phyloP scores from a whole-genome alignment of 2,113 vertebrate species.

The Aphyosemion australe region DNA sequence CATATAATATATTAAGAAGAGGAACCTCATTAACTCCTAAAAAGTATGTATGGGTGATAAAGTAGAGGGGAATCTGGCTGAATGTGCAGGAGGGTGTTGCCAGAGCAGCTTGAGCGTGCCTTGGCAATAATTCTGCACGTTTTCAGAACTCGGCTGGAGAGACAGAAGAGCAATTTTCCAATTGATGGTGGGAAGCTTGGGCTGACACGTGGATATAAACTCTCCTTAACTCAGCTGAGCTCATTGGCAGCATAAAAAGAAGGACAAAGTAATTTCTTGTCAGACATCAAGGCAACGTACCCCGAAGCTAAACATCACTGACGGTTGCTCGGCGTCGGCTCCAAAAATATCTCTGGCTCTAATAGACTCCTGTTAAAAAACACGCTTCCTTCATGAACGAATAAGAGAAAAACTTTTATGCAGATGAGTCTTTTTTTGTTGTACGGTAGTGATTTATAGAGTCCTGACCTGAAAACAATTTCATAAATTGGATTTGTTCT shows the following conservation, averaged over 20 bases:
- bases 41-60: not conserved
- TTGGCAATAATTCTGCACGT: not conserved
- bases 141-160: slow-evolving; percentile 4
- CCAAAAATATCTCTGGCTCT: not conserved
- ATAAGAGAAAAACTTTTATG: not conserved
- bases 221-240: not conserved
- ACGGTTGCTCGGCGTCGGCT: not conserved
- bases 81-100: not conserved
- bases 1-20: not conserved
- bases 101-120: not conserved
- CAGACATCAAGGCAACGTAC: not conserved
- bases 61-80: not conserved
- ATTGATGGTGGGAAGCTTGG: not conserved
- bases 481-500: not conserved
- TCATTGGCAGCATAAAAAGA: not conserved
- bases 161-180: not conserved
- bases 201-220: not conserved
- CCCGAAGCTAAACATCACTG: not conserved
- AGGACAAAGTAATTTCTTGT: not conserved
- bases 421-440: not conserved
- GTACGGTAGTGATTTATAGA: not conserved
- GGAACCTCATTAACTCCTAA: not conserved
- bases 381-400: not conserved
- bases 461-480: not conserved
- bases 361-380: not conserved